Percentiles rank a stretch among this genome's conserved stretches.
These are phyloP conservation scores for Dendropsophus ebraccatus DNA, from an alignment of 2,113 vertebrate species.

Conservation along the genomic window DNA sequence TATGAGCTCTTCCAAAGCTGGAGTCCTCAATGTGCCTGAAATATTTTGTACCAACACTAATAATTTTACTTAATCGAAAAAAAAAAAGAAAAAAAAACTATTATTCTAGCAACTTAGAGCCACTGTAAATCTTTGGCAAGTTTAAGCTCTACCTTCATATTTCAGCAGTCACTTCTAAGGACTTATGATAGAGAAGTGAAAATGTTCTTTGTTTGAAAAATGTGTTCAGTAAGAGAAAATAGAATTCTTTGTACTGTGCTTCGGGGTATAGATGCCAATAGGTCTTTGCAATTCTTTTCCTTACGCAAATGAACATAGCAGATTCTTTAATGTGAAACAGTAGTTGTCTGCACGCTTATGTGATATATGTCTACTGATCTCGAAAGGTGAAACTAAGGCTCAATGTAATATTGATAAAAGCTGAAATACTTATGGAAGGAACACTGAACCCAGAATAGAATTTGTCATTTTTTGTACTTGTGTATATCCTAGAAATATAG, in stretches of 20 bases:
- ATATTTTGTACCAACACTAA: not conserved
- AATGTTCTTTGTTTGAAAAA: slow-evolving; percentile 48
- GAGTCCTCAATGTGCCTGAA: not conserved
- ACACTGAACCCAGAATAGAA: slow-evolving; percentile 8
- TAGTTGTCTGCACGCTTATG: slow-evolving; percentile 25
- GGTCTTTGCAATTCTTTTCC: slow-evolving; percentile 38
- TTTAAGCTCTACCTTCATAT: slow-evolving; percentile 20
- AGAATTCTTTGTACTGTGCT: slow-evolving; percentile 41
- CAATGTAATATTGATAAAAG: slow-evolving; percentile 46
- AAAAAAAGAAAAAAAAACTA: no score
- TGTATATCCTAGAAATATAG: slow-evolving; percentile 6
- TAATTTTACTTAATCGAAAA: not conserved
- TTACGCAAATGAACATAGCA: slow-evolving; percentile 45
- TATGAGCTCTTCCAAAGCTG: not conserved
- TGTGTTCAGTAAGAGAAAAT: slow-evolving; percentile 32
- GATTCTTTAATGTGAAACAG: slow-evolving; percentile 44
- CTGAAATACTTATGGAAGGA: slow-evolving; percentile 30
- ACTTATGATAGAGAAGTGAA: slow-evolving; percentile 7
- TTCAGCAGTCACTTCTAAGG: slow-evolving; percentile 42
- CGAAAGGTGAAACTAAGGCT: not conserved
- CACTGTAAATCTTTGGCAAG: slow-evolving; percentile 17
- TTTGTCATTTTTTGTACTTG: not conserved
- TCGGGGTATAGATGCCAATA: slow-evolving; percentile 35
- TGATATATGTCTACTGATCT: slow-evolving; percentile 41
- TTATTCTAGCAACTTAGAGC: not conserved